Base-by-base conservation (phyloP, 2,797 vertebrate species). In the Leucoraja ocellata region DNA sequence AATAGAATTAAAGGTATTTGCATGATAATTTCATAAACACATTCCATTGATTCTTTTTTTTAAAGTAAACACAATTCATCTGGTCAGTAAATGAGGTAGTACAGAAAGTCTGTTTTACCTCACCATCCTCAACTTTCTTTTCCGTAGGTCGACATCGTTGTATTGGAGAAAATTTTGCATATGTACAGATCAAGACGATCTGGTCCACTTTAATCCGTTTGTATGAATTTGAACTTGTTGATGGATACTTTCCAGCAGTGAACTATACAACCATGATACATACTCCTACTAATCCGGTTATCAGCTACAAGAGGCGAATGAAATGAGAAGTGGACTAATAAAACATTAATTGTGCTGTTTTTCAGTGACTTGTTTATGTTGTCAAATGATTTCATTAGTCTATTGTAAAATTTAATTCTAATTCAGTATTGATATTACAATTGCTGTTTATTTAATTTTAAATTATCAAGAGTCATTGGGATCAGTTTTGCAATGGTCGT, bases 211-310 rank as follows among this genome's bases (percentile, higher is more conserved):
- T 99, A 96, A 96, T 99, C 94, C 98, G 98, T 78, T 94, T 98
- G 94, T 99, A 97, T 65, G 96, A 99, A 93, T 99, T 99, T 94
- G 97, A 99, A 93, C 97, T 99, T 93, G 95, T 97, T 92, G 95
- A 99, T 77, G 97, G 97, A 93, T 98, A 98, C 95, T 99, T 99
- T 95, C 99, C 99, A 16, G 96, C 96, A 8, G 96, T 99, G 94
- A 99, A 99, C 97, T 99, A 98, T 80, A 98, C 98, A 65, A 99
- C 99, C 0, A 99, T 99, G 99, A 99, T 99, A 94, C 99, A 99
- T 95, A 99, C 99, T 0, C 98, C 99, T 2, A 95, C 97, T 95
- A 98, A 98, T 93, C 98, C 99, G 16, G 0, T 99, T 95, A 99
- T 99, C 96, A 96, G 95, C 95, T 99, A 99, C 94, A 97, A 97